phyloP scores from a whole-genome alignment of 2,113 vertebrate genomes.

The Eptesicus fuscus region DNA sequence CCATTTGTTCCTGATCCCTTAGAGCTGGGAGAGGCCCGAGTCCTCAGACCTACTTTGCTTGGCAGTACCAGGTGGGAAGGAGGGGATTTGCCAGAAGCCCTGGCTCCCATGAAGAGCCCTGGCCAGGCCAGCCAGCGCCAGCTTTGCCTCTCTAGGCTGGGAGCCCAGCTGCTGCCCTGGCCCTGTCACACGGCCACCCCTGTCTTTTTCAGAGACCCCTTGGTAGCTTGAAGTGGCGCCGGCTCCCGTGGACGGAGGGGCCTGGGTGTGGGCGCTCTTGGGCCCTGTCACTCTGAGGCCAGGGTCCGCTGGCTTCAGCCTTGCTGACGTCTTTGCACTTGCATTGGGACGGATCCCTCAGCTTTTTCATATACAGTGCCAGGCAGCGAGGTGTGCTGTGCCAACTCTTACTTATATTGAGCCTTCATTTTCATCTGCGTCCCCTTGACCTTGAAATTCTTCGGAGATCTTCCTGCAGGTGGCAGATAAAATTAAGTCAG shows the following conservation, averaged over 20 bases:
- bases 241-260: neutral
- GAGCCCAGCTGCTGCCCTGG: neutral
- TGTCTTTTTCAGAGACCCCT: neutral
- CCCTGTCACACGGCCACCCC: neutral
- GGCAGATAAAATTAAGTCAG: neutral
- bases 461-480: neutral
- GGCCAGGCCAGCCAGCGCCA: neutral
- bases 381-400: neutral
- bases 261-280: no score
- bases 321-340: neutral
- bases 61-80: neutral
- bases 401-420: neutral
- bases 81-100: neutral
- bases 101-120: no score
- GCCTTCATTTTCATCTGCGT: neutral
- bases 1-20: neutral
- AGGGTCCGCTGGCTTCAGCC: neutral
- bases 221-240: rapidly evolving
- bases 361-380: neutral
- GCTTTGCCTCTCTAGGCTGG: neutral
- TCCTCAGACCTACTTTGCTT: neutral
- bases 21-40: neutral
- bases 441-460: neutral
- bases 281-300: neutral
- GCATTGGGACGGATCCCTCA: neutral